Percentiles rank a stretch among this genome's conserved stretches.
Evolutionary conservation across 1,140 invertebrate genomes (phyloP).

Genomic region (Onthophagus taurus): DNA sequence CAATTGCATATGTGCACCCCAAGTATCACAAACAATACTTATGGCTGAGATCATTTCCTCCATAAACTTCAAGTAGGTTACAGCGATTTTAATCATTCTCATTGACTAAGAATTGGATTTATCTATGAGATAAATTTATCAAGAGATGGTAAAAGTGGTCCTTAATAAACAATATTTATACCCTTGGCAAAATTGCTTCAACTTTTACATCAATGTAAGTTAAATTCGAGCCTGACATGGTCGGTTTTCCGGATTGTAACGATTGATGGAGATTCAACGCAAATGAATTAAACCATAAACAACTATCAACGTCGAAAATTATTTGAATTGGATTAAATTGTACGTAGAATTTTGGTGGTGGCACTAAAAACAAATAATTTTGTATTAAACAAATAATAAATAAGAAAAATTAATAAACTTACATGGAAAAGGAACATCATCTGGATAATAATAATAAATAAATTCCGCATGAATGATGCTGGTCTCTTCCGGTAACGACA

Average conservation of each 20-base stretch:
- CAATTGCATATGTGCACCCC: too few relatives aligned
- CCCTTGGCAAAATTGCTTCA: constrained; percentile 85
- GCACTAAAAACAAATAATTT: constrained; percentile 54
- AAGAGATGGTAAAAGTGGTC: constrained; percentile 8
- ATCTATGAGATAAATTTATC: too few relatives aligned
- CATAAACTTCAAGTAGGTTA: too few relatives aligned
- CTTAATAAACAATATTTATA: constrained; percentile 35
- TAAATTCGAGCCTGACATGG: constrained; percentile 40
- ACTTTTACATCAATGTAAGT: constrained; percentile 78
- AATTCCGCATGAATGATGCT: constrained; percentile 90
- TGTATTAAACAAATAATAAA: constrained; percentile 12
- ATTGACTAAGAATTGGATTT: too few relatives aligned
- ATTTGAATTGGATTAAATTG: constrained; percentile 83
- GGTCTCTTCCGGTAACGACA: constrained; percentile 78
- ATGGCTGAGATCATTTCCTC: too few relatives aligned
- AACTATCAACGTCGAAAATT: constrained; percentile 72
- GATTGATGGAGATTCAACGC: constrained; percentile 74
- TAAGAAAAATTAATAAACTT: constrained; percentile 35
- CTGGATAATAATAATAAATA: constrained; percentile 95
- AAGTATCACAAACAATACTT: too few relatives aligned
- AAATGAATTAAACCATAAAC: constrained; percentile 93
- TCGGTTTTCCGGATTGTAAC: constrained; percentile 39
- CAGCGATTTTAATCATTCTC: too few relatives aligned
- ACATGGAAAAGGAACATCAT: constrained; percentile 87
- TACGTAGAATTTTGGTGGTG: constrained; percentile 84